phyloP scores from a whole-genome alignment of 2,113 vertebrate species.

The Halichoeres trimaculatus region DNA sequence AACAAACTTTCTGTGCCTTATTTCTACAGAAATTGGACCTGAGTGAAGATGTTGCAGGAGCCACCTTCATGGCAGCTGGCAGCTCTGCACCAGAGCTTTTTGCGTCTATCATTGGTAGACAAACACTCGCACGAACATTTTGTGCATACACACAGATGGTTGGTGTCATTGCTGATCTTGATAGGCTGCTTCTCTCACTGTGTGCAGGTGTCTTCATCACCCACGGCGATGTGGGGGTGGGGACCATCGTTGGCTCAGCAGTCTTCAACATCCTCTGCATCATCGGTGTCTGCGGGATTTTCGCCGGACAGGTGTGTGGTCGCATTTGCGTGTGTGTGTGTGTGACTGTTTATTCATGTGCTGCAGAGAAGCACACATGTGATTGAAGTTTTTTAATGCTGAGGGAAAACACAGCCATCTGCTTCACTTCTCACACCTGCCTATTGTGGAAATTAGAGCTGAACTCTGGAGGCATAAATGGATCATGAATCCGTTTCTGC shows the following conservation, averaged over 20 bases:
- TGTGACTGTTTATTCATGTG: slow-evolving; percentile 54
- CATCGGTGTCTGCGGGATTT: slow-evolving; percentile 96
- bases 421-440: slow-evolving; percentile 19
- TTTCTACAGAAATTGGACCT: slow-evolving; percentile 90
- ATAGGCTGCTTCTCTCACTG: slow-evolving; percentile 41
- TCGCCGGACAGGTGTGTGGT: slow-evolving; percentile 94
- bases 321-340: slow-evolving; percentile 45
- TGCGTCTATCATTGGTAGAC: slow-evolving; percentile 93
- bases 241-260: slow-evolving; percentile 97
- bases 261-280: slow-evolving; percentile 99
- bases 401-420: slow-evolving; percentile 48
- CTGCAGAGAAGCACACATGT: slow-evolving; percentile 42
- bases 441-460: slow-evolving; percentile 9
- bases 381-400: slow-evolving; percentile 21
- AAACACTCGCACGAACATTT: not conserved
- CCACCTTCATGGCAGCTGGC: slow-evolving; percentile 99
- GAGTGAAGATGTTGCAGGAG: slow-evolving; percentile 97
- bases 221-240: slow-evolving; percentile 96
- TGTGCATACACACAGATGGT: slow-evolving; percentile 42
- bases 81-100: slow-evolving; percentile 98
- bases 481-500: not conserved
- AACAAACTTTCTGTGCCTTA: not conserved
- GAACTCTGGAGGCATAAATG: slow-evolving; percentile 11
- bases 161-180: slow-evolving; percentile 43
- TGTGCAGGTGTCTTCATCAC: slow-evolving; percentile 96